A percentile compares a stretch with the other conserved stretches of the same genome.
These are phyloP conservation scores for Gymnoscopelus microlampas DNA, from an alignment of 2,797 vertebrate genomes.

Conservation along the genomic window DNA sequence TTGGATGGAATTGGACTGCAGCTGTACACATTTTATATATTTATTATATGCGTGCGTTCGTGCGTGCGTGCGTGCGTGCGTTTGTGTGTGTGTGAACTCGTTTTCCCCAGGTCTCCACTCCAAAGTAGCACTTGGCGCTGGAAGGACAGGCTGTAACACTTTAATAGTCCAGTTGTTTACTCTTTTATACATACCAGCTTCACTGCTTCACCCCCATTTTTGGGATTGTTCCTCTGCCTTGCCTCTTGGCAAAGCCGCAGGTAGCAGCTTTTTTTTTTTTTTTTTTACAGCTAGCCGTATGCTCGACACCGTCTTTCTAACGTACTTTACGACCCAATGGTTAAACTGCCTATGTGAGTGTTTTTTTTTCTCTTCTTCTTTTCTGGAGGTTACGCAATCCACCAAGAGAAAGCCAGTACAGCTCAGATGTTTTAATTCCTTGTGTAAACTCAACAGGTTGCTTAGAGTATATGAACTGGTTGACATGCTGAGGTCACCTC, in stretches of 20 bases:
- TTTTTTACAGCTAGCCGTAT: constrained; percentile 57
- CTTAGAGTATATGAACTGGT: constrained; percentile 29
- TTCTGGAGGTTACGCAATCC: constrained; percentile 67
- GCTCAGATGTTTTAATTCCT: constrained; percentile 34
- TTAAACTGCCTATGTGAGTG: constrained; percentile 33
- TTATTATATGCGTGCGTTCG: background rate
- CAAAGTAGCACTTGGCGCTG: constrained; percentile 69
- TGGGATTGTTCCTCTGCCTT: constrained; percentile 66
- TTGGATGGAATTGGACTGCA: constrained; percentile 3
- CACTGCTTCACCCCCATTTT: constrained; percentile 66
- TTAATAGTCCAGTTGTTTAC: constrained; percentile 80
- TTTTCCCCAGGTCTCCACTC: constrained; percentile 66
- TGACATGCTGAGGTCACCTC: background rate
- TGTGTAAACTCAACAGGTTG: constrained; percentile 54
- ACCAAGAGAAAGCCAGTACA: constrained; percentile 30
- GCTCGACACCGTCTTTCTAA: constrained; percentile 64
- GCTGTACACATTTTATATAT: constrained; percentile 22
- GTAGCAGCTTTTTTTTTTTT: constrained; percentile 39
- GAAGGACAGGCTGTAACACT: constrained; percentile 64
- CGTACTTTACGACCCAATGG: constrained; percentile 59
- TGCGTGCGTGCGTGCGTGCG: constrained; percentile 18
- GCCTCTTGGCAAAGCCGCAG: constrained; percentile 58
- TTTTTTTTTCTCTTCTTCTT: constrained; percentile 51
- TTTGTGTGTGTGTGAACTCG: constrained; percentile 32
- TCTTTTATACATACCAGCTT: constrained; percentile 66